A percentile compares a stretch with the other conserved stretches of the same genome.
phyloP scores from a whole-genome alignment of 2,113 vertebrate genomes.

The Notechis scutatus region DNA sequence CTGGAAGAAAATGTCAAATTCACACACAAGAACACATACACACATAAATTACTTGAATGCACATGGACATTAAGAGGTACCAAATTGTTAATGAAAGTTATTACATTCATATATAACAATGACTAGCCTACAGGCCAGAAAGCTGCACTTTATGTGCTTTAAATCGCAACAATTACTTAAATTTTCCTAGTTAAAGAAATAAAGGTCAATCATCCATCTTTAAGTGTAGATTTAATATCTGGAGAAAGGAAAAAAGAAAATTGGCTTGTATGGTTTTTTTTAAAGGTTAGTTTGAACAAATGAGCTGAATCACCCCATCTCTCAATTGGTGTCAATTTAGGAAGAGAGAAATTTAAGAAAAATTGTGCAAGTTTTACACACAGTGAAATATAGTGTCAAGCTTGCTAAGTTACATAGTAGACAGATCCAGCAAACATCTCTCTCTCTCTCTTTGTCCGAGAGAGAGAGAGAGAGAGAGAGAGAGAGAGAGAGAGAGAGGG shows the following conservation, averaged over 20 bases:
- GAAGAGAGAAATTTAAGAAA: neutral
- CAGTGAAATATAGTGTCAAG: neutral
- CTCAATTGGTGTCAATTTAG: neutral
- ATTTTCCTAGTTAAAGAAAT: neutral
- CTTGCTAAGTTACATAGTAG: neutral
- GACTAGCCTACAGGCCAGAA: neutral
- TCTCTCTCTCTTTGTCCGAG: too few relatives aligned
- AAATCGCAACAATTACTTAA: neutral
- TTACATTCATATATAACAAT: neutral
- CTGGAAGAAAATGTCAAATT: neutral
- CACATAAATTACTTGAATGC: neutral
- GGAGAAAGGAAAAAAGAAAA: neutral
- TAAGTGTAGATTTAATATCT: neutral
- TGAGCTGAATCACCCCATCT: neutral
- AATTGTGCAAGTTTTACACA: neutral
- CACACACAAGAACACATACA: neutral
- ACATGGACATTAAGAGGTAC: neutral
- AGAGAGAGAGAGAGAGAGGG: accelerated
- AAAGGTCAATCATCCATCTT: neutral
- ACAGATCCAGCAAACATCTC: neutral
- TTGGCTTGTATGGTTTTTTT: neutral
- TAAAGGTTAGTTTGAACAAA: neutral
- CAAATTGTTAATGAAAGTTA: neutral
- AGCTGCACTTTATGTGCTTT: neutral
- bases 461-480: accelerated